These are phyloP conservation scores for Eugnorisma glareosa DNA, from an alignment of 2,888 invertebrate species.

Conservation along the genomic window DNA sequence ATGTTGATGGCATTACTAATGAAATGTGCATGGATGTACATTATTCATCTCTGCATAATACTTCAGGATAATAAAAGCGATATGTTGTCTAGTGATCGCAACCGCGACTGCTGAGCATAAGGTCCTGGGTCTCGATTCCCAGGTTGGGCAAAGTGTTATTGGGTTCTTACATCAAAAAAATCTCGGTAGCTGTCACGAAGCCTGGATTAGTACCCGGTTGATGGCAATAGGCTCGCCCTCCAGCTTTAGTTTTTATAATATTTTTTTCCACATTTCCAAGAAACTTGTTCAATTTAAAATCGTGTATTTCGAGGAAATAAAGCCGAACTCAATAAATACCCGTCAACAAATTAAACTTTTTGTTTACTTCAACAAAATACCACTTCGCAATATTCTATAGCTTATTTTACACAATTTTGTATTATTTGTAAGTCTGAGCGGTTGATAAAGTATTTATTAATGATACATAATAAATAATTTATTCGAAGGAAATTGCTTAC, in stretches of 20 bases:
- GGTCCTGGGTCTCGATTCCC: too few relatives aligned
- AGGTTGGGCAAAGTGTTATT: too few relatives aligned
- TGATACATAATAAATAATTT: conserved; percentile 22
- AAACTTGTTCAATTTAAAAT: not conserved
- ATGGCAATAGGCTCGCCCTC: too few relatives aligned
- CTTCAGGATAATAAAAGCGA: too few relatives aligned
- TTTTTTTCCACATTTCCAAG: not conserved
- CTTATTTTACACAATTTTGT: conserved; percentile 23
- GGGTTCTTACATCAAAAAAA: too few relatives aligned
- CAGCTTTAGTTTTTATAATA: not conserved
- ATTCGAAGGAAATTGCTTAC: conserved; percentile 15
- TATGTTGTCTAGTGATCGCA: too few relatives aligned
- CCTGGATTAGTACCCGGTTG: too few relatives aligned
- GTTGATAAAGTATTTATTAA: conserved; percentile 34
- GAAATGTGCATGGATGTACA: too few relatives aligned
- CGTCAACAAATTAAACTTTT: conserved; percentile 7
- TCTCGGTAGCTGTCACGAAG: too few relatives aligned
- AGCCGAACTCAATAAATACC: not conserved
- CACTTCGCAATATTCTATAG: conserved; percentile 9
- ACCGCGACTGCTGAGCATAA: too few relatives aligned
- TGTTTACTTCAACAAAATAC: conserved; percentile 21
- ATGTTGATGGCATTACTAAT: too few relatives aligned
- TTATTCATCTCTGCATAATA: too few relatives aligned
- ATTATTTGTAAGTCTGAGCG: conserved; percentile 10
- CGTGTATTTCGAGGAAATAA: not conserved